phyloP scores from a whole-genome alignment of 2,797 vertebrate species.

The Sebastes itinus region DNA sequence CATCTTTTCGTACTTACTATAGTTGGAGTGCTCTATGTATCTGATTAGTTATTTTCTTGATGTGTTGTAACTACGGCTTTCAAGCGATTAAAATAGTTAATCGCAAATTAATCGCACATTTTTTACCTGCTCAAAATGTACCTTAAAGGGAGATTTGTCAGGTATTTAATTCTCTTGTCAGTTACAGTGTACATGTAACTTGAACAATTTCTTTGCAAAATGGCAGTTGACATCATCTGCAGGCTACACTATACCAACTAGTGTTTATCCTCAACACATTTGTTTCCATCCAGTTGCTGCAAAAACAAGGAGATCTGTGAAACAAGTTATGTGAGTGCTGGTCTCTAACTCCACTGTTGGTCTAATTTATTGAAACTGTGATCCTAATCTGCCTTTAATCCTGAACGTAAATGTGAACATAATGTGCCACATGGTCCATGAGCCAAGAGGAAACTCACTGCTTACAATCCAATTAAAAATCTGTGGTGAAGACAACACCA shows the following conservation, averaged over 20 bases:
- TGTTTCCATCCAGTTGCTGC: background rate
- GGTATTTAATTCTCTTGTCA: background rate
- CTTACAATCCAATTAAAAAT: conserved; percentile 17
- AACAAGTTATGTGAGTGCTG: background rate
- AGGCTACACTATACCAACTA: background rate
- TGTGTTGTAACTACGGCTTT: no score
- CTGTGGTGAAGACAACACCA: conserved; percentile 1
- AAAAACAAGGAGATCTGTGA: background rate
- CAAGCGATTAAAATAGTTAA: no score
- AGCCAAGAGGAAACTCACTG: background rate
- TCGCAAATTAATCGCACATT: no score
- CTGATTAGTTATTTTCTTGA: background rate
- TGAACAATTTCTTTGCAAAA: background rate
- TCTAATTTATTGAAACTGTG: background rate
- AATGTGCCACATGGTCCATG: background rate
- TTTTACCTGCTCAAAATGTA: no score
- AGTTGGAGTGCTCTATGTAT: background rate
- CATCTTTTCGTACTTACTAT: no score
- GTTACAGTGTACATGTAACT: background rate
- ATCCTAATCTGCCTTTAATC: conserved; percentile 34
- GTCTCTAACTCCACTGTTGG: background rate
- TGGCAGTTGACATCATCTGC: background rate
- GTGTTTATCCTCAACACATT: no score
- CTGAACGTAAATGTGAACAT: conserved; percentile 9
- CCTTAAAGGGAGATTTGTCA: no score